phyloP scores from a whole-genome alignment of 2,113 vertebrate genomes.

The Tichodroma muraria region DNA sequence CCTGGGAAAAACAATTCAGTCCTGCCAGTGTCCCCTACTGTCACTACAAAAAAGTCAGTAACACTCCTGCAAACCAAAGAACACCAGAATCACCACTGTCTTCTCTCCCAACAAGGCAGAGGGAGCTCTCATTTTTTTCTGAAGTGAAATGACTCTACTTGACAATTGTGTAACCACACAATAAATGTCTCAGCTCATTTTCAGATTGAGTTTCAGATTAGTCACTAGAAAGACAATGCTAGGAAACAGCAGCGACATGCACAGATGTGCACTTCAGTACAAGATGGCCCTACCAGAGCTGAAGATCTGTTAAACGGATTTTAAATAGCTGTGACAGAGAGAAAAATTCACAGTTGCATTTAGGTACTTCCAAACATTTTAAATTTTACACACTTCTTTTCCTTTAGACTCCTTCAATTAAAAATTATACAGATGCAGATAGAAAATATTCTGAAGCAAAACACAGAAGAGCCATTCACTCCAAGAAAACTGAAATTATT shows the following conservation, averaged over 20 bases:
- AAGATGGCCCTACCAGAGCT: not conserved
- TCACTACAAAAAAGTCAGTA: not conserved
- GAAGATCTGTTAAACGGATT: not conserved
- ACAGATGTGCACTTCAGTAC: not conserved
- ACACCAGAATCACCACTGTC: not conserved
- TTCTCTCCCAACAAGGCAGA: not conserved
- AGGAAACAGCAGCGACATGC: not conserved
- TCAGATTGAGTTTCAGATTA: constrained; percentile 8
- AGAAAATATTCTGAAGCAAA: not conserved
- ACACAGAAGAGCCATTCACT: not conserved
- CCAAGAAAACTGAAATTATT: not conserved
- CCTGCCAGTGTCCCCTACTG: not conserved
- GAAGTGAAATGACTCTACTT: not conserved
- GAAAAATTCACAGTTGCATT: not conserved
- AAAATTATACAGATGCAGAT: not conserved
- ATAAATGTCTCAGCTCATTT: not conserved
- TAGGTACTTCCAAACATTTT: not conserved
- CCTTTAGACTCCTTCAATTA: not conserved
- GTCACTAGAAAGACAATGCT: constrained; percentile 6
- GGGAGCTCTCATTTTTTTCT: not conserved
- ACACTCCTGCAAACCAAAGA: not conserved
- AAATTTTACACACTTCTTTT: not conserved
- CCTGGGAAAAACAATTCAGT: not conserved
- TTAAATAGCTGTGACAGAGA: not conserved
- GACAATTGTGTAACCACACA: not conserved